These are phyloP conservation scores for Phaedon cochleariae DNA, from an alignment of 2,888 invertebrate genomes.

Conservation along the genomic window DNA sequence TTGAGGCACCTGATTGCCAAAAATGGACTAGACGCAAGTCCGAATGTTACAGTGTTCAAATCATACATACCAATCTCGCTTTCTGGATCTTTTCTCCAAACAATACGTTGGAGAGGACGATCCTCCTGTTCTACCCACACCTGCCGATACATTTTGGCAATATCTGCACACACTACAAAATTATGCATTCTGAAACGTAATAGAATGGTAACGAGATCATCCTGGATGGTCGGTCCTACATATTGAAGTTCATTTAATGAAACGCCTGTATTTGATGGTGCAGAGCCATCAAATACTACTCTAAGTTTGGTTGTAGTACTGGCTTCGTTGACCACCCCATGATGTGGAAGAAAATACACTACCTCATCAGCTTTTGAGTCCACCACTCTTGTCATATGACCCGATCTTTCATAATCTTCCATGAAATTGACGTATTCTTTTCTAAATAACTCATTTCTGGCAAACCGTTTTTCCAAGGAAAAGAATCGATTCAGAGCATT, in stretches of 20 bases:
- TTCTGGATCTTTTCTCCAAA: conserved; percentile 18
- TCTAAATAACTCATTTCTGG: not conserved
- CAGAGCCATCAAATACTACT: conserved; percentile 26
- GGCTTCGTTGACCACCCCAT: conserved; percentile 30
- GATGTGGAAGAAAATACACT: conserved; percentile 32
- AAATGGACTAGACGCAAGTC: conserved; percentile 16
- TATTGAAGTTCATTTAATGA: conserved; percentile 29
- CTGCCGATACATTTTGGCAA: conserved; percentile 24
- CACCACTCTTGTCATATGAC: not conserved
- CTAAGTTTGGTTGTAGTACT: conserved; percentile 34
- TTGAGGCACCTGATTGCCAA: conserved; percentile 26
- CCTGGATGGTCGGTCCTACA: conserved; percentile 17
- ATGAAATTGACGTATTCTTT: not conserved
- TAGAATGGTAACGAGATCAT: conserved; percentile 12
- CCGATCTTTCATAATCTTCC: not conserved
- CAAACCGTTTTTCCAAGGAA: not conserved
- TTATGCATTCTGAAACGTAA: conserved; percentile 8
- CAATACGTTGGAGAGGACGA: conserved; percentile 17
- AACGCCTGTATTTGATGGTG: conserved; percentile 10
- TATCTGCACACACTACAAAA: conserved; percentile 22
- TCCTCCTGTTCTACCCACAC: conserved; percentile 10
- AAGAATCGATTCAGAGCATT: not conserved
- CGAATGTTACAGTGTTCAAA: conserved; percentile 23
- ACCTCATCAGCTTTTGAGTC: not conserved
- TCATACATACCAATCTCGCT: conserved; percentile 4